Evolutionary conservation across 2,113 vertebrate species (phyloP), one percentile per base, ranked within the genome.

Genomic region (Ivindomyrus marchei): DNA sequence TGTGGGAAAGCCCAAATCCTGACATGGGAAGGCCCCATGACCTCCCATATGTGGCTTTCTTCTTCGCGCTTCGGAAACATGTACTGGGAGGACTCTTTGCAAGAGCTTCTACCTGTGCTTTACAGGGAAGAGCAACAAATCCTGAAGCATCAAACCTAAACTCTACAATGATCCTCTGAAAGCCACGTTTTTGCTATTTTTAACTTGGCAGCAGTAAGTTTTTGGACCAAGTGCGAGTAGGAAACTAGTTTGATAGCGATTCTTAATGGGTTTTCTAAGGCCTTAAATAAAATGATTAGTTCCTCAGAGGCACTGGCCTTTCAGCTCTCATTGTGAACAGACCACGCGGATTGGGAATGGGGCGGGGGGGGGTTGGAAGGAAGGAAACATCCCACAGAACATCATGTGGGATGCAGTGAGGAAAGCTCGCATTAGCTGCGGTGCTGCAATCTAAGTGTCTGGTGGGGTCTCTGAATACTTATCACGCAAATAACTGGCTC

Each of bases 221-320:
- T 31, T n/a, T 46, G 49, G 39, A 90, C 39, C 24, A 11, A 47
- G 47, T 53, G n/a, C 4, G 94, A 93, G 94, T 94, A 95, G 93
- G 93, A 94, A 95, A 94, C 93, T 88, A 31, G 92, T 94, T 94
- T 95, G 93, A 94, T 95, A 93, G 93, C 91, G 90, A 56, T 92
- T 80, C 24, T 88, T 89, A n/a, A 84, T 49, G 19, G 11, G 4
- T 42, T 88, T 84, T 88, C 87, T 46, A 39, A 45, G 31, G 83
- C 89, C 91, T 93, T 94, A 93, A 92, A 89, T 42, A 92, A 92
- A 93, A 93, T 89, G 90, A 92, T 85, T 88, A 91, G 92, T 95
- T 94, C 94, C 94, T 93, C 92, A 89, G 87, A 90, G 87, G 66
- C 52, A 31, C 50, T 62, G 39, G 39, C 85, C 17, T 70, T 70